Conservation (phyloP, 2,113 vertebrate species). For the Xiphophorus maculatus region DNA sequence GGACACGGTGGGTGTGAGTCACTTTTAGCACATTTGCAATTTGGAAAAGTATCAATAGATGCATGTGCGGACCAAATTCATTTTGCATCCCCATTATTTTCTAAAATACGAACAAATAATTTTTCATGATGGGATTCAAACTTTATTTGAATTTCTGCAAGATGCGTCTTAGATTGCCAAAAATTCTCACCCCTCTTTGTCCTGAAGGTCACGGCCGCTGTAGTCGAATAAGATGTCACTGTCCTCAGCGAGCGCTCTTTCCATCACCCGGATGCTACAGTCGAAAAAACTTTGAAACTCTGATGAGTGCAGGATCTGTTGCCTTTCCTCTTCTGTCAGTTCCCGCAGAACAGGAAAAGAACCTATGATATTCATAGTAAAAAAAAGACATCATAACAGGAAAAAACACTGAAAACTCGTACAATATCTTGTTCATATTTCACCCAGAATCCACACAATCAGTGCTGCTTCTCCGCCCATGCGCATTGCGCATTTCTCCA, state of each 20-base stretch:
- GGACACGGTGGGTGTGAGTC: conserved; percentile 60
- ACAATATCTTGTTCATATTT: background rate
- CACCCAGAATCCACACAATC: background rate
- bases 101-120: background rate
- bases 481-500: no score
- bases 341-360: conserved; percentile 78
- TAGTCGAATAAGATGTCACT: conserved; percentile 96
- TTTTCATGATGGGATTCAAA: background rate
- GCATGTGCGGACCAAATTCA: conserved; percentile 16
- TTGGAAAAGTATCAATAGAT: conserved; percentile 18
- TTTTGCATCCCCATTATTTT: background rate
- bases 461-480: no score
- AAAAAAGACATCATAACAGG: background rate
- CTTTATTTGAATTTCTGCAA: background rate
- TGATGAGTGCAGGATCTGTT: conserved; percentile 95
- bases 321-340: conserved; percentile 95
- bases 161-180: background rate
- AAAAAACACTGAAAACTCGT: background rate
- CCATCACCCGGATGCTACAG: conserved; percentile 94
- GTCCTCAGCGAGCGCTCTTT: conserved; percentile 94
- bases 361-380: conserved; percentile 19
- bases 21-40: conserved; percentile 41
- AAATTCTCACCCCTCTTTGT: conserved; percentile 92
- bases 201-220: conserved; percentile 90
- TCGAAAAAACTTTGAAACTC: conserved; percentile 98